phyloP scores from a whole-genome alignment of 2,113 vertebrate genomes.

The Poecilia latipinna region DNA sequence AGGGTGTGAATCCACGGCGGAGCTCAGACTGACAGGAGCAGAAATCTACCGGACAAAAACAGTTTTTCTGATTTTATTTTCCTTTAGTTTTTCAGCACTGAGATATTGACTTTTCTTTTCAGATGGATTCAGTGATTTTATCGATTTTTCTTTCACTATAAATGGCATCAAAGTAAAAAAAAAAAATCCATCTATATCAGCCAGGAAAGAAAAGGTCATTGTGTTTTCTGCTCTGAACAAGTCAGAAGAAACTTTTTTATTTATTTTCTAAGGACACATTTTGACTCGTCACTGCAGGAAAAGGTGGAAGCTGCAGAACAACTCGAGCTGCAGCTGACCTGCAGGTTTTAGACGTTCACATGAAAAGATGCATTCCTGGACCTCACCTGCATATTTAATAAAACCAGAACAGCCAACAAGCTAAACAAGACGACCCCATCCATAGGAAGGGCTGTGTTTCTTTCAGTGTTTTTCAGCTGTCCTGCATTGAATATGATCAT shows the following conservation, averaged over 20 bases:
- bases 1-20: not conserved
- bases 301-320: not conserved
- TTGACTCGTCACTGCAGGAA: not conserved
- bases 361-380: not conserved
- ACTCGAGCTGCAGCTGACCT: too few relatives aligned
- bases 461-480: too few relatives aligned
- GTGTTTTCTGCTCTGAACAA: not conserved
- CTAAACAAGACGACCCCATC: not conserved
- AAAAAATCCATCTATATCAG: not conserved
- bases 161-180: not conserved
- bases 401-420: not conserved
- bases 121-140: constrained; percentile 13
- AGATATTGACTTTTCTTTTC: constrained; percentile 1
- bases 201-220: not conserved
- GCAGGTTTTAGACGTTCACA: not conserved
- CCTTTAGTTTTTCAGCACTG: not conserved
- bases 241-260: not conserved
- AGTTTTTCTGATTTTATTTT: not conserved
- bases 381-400: not conserved
- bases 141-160: not conserved
- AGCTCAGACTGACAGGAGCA: constrained; percentile 1
- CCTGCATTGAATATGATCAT: too few relatives aligned
- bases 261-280: too few relatives aligned
- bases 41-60: constrained; percentile 1
- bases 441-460: not conserved